Evolutionary conservation across 2,888 invertebrate genomes (phyloP), one percentile per base, ranked within the genome.

Genomic region (Trachelus stipa): DNA sequence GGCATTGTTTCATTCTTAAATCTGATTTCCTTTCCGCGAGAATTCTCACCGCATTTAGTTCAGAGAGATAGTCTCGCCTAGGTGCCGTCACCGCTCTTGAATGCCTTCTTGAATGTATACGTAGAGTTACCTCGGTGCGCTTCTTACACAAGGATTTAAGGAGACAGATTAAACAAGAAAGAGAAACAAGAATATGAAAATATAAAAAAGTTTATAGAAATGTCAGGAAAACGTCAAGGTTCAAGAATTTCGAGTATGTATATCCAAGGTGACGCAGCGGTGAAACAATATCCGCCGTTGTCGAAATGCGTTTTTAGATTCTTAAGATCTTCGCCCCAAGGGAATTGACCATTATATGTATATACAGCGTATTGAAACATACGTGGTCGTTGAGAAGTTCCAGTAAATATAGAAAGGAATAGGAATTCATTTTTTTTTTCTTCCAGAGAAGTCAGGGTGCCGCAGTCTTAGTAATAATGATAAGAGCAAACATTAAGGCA

Each of bases 1-100:
- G 76, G 82, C 84, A 89, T 89, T 89, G 89, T 89, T 88, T 88
- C 83, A 86, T 87, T 89, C 88, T 85, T 85, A 80, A 87, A 85
- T 86, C 85, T 85, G 87, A 86, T 88, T 89, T 89, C 88, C 88
- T 87, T 34, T 71, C 84, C 87, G 88, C 88, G 88, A 89, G 87
- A 86, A 88, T 89, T 89, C 89, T 86, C 89, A 88, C 82, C 23
- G 56, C 56, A 56, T 56, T 56, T 23, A 83, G 81, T 81, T 81
- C 71, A 34, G 15, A 34, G 71, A 71, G 71, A 71, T 71, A 31
- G 71, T 71, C 71, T 31, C 71, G 71, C 31, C 56, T 71, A 71
- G 71, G 31, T 34, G 71, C 31, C 31, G 31, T 31, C 71, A 34
- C 71, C 31, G 34, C 71, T 71, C 71, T 71, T 71, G 31, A 33